Conservation (phyloP, 1,140 invertebrate species). For the Conus betulinus region DNA sequence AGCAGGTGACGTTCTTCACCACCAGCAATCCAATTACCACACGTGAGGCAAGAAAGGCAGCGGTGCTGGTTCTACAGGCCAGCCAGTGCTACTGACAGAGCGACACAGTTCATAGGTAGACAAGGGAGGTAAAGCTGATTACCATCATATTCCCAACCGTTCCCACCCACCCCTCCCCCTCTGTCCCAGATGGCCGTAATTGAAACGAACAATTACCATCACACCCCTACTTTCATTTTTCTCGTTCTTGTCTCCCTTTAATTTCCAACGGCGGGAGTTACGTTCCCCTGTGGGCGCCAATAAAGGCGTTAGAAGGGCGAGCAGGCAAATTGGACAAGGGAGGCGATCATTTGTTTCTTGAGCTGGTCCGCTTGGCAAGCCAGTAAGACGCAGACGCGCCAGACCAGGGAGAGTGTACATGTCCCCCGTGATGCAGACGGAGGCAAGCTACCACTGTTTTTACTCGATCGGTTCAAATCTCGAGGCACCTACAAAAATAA, state of each 20-base stretch:
- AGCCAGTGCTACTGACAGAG: no score
- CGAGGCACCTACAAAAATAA: no score
- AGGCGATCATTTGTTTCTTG: slow-evolving; percentile 20
- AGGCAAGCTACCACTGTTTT: no score
- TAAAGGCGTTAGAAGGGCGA: not conserved
- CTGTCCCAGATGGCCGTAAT: slow-evolving; percentile 6
- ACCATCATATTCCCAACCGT: not conserved
- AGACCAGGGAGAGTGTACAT: no score
- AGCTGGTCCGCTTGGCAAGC: not conserved
- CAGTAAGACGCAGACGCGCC: no score
- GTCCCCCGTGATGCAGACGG: no score
- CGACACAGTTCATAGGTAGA: not conserved
- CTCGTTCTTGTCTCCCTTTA: slow-evolving; percentile 20
- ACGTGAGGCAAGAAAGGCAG: no score
- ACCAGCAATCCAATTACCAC: no score
- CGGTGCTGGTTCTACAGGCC: no score
- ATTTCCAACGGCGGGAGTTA: slow-evolving; percentile 15
- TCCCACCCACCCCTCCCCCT: not conserved
- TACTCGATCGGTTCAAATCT: no score
- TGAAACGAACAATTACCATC: not conserved
- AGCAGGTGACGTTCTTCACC: no score
- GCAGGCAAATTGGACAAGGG: slow-evolving; percentile 12
- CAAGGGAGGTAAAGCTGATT: slow-evolving; percentile 6
- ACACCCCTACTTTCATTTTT: not conserved
- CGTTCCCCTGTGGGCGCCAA: slow-evolving; percentile 3